Evolutionary conservation across 2,888 invertebrate genomes (phyloP).

Genomic region (Zootermopsis nevadensis): DNA sequence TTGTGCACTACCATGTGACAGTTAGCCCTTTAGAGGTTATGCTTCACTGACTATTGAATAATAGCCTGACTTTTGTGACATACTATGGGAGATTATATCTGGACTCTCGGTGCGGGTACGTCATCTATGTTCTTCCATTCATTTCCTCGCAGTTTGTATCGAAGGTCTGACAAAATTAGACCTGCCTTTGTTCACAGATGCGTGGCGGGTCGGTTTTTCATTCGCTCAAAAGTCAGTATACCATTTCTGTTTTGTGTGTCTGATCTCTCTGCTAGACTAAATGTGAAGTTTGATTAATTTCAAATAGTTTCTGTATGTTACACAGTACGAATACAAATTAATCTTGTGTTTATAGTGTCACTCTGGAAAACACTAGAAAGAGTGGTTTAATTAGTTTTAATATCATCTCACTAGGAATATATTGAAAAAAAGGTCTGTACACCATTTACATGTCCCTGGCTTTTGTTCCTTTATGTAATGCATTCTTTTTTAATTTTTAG

Average conservation of each 20-base stretch:
- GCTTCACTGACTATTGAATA: conserved; percentile 37
- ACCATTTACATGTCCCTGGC: too few species aligned
- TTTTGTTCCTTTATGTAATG: too few species aligned
- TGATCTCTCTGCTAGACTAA: not conserved
- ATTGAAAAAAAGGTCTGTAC: too few species aligned
- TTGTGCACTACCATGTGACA: conserved; percentile 15
- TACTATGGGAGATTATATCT: conserved; percentile 5
- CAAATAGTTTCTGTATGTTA: not conserved
- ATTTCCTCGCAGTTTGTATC: not conserved
- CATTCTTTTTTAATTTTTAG: too few species aligned
- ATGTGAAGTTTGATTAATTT: not conserved
- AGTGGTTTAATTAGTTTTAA: too few species aligned
- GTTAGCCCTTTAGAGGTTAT: conserved; percentile 32
- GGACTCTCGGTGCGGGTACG: not conserved
- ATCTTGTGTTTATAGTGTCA: not conserved
- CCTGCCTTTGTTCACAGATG: not conserved
- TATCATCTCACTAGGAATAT: too few species aligned
- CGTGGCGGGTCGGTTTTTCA: not conserved
- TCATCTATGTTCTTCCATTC: not conserved
- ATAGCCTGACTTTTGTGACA: conserved; percentile 38
- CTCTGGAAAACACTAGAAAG: not conserved
- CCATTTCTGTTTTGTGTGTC: not conserved
- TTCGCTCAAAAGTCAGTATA: not conserved
- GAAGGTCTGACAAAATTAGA: conserved; percentile 16
- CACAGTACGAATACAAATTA: not conserved